phyloP scores from a whole-genome alignment of 1,140 invertebrate species.

The Tetragnatha versicolor region DNA sequence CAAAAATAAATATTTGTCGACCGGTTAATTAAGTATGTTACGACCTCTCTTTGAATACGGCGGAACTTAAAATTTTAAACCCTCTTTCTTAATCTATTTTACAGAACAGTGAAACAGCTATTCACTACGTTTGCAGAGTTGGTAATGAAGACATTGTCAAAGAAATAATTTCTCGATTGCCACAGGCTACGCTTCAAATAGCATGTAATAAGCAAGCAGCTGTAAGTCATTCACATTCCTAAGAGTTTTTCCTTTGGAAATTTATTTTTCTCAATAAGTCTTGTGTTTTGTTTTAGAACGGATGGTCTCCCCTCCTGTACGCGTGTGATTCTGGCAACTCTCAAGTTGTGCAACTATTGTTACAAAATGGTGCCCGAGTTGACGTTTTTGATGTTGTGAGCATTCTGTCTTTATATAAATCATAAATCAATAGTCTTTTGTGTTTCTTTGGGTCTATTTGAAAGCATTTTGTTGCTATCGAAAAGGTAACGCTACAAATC shows the following conservation, averaged over 20 bases:
- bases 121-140: conserved; percentile 92
- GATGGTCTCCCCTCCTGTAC: conserved; percentile 95
- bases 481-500: too few species aligned
- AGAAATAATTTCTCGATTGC: conserved; percentile 91
- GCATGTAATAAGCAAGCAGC: conserved; percentile 91
- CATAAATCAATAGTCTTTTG: not conserved
- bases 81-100: too few species aligned
- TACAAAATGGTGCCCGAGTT: conserved; percentile 85
- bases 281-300: conserved; percentile 67
- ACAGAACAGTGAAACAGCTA: conserved; percentile 87
- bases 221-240: conserved; percentile 59
- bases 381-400: conserved; percentile 96
- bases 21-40: too few species aligned
- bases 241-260: not conserved
- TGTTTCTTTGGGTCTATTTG: too few species aligned
- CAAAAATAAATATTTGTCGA: too few species aligned
- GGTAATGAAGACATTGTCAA: conserved; percentile 96
- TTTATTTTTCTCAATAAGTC: too few species aligned
- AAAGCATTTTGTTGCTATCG: too few species aligned
- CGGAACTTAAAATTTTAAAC: too few species aligned
- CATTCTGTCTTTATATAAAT: not conserved
- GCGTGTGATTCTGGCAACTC: conserved; percentile 74
- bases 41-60: too few species aligned
- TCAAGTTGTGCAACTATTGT: conserved; percentile 68
- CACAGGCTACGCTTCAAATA: conserved; percentile 84